These are phyloP conservation scores for Alosa sapidissima DNA, from an alignment of 2,797 vertebrate genomes.

Conservation along the genomic window DNA sequence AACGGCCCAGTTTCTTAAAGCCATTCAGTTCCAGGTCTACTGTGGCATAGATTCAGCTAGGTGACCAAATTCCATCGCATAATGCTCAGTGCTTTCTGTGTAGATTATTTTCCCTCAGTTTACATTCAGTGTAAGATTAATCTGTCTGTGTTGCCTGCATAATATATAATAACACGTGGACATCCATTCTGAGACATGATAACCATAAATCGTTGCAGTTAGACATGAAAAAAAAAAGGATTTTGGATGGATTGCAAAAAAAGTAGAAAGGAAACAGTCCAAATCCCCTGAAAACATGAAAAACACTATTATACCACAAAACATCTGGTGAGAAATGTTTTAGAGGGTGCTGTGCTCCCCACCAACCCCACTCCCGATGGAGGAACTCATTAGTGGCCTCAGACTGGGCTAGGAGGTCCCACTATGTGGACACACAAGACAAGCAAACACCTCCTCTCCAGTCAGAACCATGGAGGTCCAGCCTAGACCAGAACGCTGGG, in stretches of 20 bases:
- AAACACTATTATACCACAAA: constrained; percentile 25
- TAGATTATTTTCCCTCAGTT: background rate
- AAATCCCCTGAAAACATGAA: constrained; percentile 15
- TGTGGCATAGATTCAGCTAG: background rate
- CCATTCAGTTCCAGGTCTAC: background rate
- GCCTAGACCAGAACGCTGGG: background rate
- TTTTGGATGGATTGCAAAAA: background rate
- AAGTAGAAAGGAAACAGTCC: background rate
- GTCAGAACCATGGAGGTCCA: background rate
- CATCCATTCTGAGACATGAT: constrained; percentile 1
- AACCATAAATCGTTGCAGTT: background rate
- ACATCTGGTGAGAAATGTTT: constrained; percentile 46
- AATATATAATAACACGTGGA: background rate
- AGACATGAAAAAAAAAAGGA: background rate
- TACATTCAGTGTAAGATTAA: background rate
- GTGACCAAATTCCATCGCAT: background rate
- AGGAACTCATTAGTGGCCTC: constrained; percentile 30
- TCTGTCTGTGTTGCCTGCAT: background rate
- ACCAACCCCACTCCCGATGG: constrained; percentile 22
- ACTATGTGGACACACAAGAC: constrained; percentile 1
- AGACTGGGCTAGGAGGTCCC: constrained; percentile 14
- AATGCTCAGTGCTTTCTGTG: background rate
- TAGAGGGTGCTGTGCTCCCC: constrained; percentile 23
- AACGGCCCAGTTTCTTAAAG: background rate
- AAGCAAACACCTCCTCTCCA: background rate